Evolutionary conservation across 2,888 invertebrate genomes (phyloP), one percentile per base, ranked within the genome.

Genomic region (Trichopria drosophilae): DNA sequence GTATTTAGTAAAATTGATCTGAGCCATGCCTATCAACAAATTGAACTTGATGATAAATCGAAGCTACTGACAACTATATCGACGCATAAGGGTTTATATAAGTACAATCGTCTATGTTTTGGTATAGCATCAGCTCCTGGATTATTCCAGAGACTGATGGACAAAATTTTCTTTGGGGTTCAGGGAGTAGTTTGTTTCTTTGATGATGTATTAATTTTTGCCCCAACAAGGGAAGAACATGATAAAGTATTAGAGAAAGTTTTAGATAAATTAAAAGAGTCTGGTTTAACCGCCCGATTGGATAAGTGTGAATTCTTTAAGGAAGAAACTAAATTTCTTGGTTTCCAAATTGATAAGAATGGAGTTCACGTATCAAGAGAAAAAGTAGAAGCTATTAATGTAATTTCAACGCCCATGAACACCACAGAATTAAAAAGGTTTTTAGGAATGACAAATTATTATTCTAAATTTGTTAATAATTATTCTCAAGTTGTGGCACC

Each of bases 181-280:
- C 59, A 68, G 31, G 71, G 72, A 1, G 63, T 61, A 4, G 52
- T 71, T 18, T 73, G 70, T 43, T 65, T 66, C 32, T 68, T 68
- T 16, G 76, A 75, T 59, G 73, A n/a, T n/a, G n/a, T n/a, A n/a
- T n/a, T n/a, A n/a, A n/a, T n/a, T n/a, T n/a, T n/a, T n/a, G n/a
- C n/a, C 75, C 56, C 60, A 44, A 45, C 52, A 24, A 10, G 54
- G 36, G 49, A 55, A 40, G 60, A 67, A 35, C 71, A 71, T 49
- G 65, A 73, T 51, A 28, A 16, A 24, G 44, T 62, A 7, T 43
- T 72, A 18, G 23, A 46, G 20, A 35, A 28, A 37, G 55, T 51
- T n/a, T 49, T 53, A 12, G 9, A 36, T 23, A 34, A 10, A 36
- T 31, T 55, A 7, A 39, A 19, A 10, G 32, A 43, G 9, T 23